These are phyloP conservation scores for Drosophila truncata DNA, from an alignment of 1,140 invertebrate species.

Conservation along the genomic window DNA sequence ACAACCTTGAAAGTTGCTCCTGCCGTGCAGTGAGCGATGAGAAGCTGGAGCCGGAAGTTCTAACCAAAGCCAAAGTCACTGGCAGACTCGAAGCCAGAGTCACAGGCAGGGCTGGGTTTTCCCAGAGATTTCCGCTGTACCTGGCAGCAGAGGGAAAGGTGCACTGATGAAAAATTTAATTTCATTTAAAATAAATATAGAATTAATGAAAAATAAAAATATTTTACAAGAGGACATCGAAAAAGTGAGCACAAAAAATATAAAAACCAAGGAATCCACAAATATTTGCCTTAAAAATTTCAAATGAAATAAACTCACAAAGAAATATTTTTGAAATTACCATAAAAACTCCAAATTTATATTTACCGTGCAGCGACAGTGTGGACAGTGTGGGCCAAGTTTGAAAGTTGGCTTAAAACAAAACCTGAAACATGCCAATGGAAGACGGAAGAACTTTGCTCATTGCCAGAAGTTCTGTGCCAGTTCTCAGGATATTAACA, in stretches of 20 bases:
- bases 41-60: constrained; percentile 54
- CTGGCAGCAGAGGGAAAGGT: constrained; percentile 4
- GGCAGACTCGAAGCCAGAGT: constrained; percentile 16
- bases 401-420: constrained; percentile 42
- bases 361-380: neutral
- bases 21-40: constrained; percentile 32
- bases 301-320: neutral
- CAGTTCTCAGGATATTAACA: constrained; percentile 54
- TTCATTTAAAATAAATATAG: too few species aligned
- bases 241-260: too few species aligned
- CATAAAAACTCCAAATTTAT: neutral
- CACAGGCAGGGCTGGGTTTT: neutral
- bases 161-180: neutral
- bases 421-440: constrained; percentile 34
- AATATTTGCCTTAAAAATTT: neutral
- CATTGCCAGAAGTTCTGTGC: constrained; percentile 39
- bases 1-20: constrained; percentile 74
- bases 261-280: neutral
- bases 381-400: constrained; percentile 26
- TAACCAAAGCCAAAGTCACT: constrained; percentile 53
- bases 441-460: constrained; percentile 42
- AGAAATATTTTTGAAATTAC: neutral
- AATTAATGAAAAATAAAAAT: neutral
- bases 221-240: too few species aligned
- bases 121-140: constrained; percentile 22